Base-by-base conservation (phyloP, 2,888 invertebrate species). In the Drosophila buzzatii region DNA sequence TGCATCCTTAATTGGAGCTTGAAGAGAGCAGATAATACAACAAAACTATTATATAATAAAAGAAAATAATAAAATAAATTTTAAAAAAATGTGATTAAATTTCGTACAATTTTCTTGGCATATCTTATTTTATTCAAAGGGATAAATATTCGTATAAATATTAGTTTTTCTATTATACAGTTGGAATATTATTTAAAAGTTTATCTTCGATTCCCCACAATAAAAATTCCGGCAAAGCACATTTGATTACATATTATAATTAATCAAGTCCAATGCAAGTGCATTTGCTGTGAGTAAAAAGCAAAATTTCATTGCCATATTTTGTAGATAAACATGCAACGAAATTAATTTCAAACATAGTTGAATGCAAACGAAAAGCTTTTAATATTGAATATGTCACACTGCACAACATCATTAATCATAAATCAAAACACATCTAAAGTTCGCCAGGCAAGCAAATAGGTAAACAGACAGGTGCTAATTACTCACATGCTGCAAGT, bases 381-480 rank as follows among this genome's bases (percentile, higher is more conserved):
- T n/a, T 27, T 31, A 2, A n/a, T 31, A 31, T n/a, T 6, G 33
- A 51, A 33, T 31, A 7, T 6, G 49, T 6, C 49, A 18, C 49
- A 51, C 12, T 33, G 52, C 69, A 62, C 55, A 75, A 73, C 31
- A n/a, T 2, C 31, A 49, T 49, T 31, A 56, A 67, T 72, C 69
- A 82, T 88, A 85, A 68, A 80, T 82, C 75, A 79, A 67, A 70
- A 51, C 68, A 66, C 53, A 49, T 70, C 69, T 59, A 66, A 77
- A 76, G 64, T 72, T 76, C 67, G 59, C 68, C 52, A 58, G 70
- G 45, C 61, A 58, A 59, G 27, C 61, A 57, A 73, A 70, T 60
- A 60, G 55, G 72, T 60, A 78, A 73, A 59, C 69, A 67, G 70
- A 33, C 79, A 88, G 83, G 75, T 84, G 86, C 76, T 85, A 85